Base-by-base conservation (phyloP, 2,797 vertebrate genomes). In the Limosa lapponica region DNA sequence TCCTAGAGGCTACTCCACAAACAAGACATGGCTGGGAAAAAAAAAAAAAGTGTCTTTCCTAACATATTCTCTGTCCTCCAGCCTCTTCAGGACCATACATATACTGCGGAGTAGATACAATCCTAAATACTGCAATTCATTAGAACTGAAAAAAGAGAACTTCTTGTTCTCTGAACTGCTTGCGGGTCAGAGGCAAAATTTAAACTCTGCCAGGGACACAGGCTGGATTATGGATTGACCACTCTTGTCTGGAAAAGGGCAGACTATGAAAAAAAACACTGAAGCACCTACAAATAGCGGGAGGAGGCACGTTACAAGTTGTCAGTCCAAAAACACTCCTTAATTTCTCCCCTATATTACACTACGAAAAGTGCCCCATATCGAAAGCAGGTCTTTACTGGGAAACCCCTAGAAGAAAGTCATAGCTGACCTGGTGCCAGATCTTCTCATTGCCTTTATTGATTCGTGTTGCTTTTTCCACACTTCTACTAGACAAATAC, bases 401-500 rank as follows among this genome's bases (percentile, higher is more conserved):
- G 20, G 49, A 87, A 91, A 19, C 1, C 3, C 25, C 28, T 2
- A 74, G 10, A 51, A 55, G 6, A 55, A 72, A 61, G 8, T 24
- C 54, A 64, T 36, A 44, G 41, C 19, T 84, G 66, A 72, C 8
- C 20, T 72, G 14, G 14, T 57, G 30, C 27, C 49, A 72, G 18
- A 27, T 8, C 5, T 80, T 59, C 32, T 57, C 6, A 5, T 46
- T 74, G 39, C 12, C 36, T 77, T 44, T 13, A 19, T 3, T 57
- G 32, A 43, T 27, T 61, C 39, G 22, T 11, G 77, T 81, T 66
- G 22, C 22, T 17, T 16, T 57, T 79, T 37, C 16, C 32, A 34
- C 1, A 0, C 34, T 61, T 65, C 36, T 62, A 0, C 0, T 1
- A 20, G 28, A 71, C 22, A 84, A 92, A 69, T 20, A 46, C 3